Evolutionary conservation across 2,888 invertebrate species (phyloP).

Genomic region (Drosophila setosimentum): DNA sequence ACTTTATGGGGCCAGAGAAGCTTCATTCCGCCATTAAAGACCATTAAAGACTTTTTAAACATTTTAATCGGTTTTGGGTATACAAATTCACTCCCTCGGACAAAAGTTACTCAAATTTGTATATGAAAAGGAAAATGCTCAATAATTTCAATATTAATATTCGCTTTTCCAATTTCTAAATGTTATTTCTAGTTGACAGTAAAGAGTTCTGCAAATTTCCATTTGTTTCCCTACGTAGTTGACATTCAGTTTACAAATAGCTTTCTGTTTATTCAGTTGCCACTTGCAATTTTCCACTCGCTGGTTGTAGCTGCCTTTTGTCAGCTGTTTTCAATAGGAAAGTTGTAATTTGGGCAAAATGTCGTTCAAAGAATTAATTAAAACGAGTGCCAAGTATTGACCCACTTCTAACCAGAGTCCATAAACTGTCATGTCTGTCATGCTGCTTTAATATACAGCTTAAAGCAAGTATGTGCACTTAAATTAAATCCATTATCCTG

Average conservation of each 20-base stretch:
- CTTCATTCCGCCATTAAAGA: not conserved
- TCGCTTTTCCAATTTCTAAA: not conserved
- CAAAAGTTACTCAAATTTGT: not conserved
- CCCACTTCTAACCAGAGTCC: not conserved
- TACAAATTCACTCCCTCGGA: too few species aligned
- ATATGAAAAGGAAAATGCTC: not conserved
- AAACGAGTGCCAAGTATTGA: not conserved
- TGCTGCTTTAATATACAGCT: not conserved
- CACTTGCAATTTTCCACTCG: constrained; percentile 1
- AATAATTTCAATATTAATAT: not conserved
- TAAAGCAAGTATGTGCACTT: not conserved
- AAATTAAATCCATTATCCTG: not conserved
- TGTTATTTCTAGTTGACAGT: not conserved
- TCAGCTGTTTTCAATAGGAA: constrained; percentile 7
- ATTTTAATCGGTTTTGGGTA: not conserved
- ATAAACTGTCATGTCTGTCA: not conserved
- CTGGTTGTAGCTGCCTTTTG: constrained; percentile 2
- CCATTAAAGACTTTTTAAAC: not conserved
- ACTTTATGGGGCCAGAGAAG: not conserved
- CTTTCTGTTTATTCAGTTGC: not conserved
- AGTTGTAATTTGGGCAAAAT: constrained; percentile 14
- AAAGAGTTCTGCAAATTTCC: not conserved
- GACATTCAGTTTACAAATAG: not conserved
- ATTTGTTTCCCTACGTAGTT: not conserved
- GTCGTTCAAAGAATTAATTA: constrained; percentile 21